Percentiles rank a stretch among this genome's conserved stretches.
Evolutionary conservation across 2,797 vertebrate genomes (phyloP).

Genomic region (Myoxocephalus aenaeus): DNA sequence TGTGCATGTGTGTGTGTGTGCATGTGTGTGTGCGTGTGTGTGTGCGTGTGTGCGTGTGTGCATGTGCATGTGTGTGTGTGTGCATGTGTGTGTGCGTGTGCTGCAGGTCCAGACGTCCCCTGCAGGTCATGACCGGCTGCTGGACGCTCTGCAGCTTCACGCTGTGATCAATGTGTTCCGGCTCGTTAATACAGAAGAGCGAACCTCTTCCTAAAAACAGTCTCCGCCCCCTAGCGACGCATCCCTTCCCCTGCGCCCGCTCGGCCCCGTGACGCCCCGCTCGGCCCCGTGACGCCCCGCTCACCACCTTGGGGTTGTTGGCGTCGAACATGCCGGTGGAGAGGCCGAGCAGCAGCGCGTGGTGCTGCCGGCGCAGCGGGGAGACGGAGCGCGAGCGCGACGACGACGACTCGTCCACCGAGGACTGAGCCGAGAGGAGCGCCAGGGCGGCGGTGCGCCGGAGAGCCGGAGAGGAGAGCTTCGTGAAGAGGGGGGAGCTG

Average conservation of each 20-base stretch:
- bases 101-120: no score
- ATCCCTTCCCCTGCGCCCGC: no score
- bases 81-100: neutral
- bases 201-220: constrained; percentile 56
- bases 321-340: constrained; percentile 96
- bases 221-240: no score
- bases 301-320: constrained; percentile 95
- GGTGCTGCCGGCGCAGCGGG: constrained; percentile 88
- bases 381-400: constrained; percentile 91
- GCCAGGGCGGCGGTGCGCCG: constrained; percentile 82
- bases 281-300: neutral
- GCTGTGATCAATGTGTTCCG: neutral
- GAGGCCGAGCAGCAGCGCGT: constrained; percentile 92
- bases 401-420: constrained; percentile 88
- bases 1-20: no score
- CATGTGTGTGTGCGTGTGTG: no score
- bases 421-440: constrained; percentile 88
- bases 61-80: no score
- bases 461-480: constrained; percentile 75
- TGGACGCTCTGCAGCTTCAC: constrained; percentile 41
- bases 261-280: neutral
- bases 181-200: constrained; percentile 69
- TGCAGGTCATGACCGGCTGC: constrained; percentile 44
- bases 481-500: constrained; percentile 84
- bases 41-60: no score